Conservation (phyloP, 2,797 vertebrate genomes). For the Onychomys arenicola region DNA sequence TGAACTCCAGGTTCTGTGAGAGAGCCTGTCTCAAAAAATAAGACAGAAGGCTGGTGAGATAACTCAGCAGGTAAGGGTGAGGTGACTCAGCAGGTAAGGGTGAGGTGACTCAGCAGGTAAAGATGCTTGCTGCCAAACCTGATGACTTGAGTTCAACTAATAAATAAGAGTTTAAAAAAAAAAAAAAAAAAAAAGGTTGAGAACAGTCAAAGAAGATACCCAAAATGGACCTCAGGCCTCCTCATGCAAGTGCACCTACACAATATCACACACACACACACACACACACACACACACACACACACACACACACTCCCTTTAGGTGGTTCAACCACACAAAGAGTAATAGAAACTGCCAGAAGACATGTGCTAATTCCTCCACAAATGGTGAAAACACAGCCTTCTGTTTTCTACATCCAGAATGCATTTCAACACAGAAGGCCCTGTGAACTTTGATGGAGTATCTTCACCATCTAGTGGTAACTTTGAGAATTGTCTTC, state of each 20-base stretch:
- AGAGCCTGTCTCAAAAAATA: not conserved
- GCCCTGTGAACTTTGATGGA: fast-evolving
- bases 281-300: not conserved
- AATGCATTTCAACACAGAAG: not conserved
- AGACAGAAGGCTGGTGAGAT: too few species aligned
- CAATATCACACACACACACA: not conserved
- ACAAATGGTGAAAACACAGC: not conserved
- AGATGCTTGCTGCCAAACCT: not conserved
- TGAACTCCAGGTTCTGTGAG: not conserved
- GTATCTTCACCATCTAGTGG: constrained; percentile 26
- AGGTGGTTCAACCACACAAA: not conserved
- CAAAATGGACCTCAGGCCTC: not conserved
- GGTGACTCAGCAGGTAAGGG: not conserved
- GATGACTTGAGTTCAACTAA: not conserved
- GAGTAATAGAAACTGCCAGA: not conserved
- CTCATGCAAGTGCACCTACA: not conserved
- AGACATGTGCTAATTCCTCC: not conserved
- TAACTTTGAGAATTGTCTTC: not conserved
- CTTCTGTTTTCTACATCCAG: not conserved
- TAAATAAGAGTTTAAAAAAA: not conserved
- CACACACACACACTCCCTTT: not conserved
- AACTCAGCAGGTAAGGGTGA: not conserved
- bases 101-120: not conserved
- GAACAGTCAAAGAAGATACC: not conserved
- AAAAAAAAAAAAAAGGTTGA: not conserved